Conservation (phyloP, 2,113 vertebrate genomes). For the Myodes glareolus region DNA sequence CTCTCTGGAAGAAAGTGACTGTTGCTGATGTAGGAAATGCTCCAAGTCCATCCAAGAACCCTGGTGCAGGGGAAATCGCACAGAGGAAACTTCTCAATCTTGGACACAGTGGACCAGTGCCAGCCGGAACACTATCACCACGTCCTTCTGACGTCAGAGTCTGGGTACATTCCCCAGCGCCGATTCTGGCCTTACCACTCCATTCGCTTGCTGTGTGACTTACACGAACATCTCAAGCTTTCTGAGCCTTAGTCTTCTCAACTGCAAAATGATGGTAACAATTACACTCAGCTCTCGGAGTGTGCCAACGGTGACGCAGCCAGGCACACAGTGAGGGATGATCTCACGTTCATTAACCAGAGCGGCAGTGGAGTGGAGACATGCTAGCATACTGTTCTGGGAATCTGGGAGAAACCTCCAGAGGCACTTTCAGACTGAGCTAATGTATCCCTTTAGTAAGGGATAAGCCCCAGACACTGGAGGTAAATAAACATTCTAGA, state of each 20-base stretch:
- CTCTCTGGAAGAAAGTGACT: constrained; percentile 36
- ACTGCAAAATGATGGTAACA: neutral
- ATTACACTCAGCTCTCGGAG: neutral
- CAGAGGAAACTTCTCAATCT: neutral
- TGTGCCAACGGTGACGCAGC: neutral
- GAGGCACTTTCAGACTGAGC: neutral
- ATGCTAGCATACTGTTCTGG: neutral
- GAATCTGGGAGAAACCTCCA: neutral
- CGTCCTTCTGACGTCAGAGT: neutral
- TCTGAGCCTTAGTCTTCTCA: neutral
- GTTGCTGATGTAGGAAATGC: constrained; percentile 40
- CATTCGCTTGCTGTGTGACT: neutral
- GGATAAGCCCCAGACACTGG: neutral
- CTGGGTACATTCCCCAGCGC: neutral
- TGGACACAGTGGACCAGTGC: neutral
- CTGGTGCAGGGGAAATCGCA: neutral
- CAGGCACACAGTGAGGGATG: neutral
- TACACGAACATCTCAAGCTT: neutral
- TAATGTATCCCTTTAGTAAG: neutral
- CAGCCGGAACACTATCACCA: neutral
- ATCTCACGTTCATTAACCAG: fast-evolving
- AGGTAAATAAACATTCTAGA: neutral
- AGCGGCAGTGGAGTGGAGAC: no score
- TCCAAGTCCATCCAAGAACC: constrained; percentile 27
- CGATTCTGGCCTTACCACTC: neutral